phyloP scores from a whole-genome alignment of 2,113 vertebrate genomes.

The Marcusenius ussheri region DNA sequence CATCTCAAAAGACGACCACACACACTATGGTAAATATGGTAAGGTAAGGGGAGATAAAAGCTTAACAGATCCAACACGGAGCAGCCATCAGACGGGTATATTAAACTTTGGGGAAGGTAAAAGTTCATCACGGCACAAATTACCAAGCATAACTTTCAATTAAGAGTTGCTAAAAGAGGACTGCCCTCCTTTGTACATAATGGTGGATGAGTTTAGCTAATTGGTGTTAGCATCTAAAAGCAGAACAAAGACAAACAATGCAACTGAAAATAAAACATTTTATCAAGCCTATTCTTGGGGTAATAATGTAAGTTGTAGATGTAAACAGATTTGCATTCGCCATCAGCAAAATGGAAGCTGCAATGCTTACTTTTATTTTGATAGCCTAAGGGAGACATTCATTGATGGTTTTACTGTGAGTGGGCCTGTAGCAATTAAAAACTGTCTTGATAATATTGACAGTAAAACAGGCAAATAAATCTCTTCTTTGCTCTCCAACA shows the following conservation, averaged over 20 bases:
- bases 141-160: not conserved
- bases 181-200: not conserved
- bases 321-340: not conserved
- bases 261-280: not conserved
- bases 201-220: not conserved
- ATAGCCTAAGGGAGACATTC: not conserved
- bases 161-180: not conserved
- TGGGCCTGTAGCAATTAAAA: not conserved
- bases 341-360: not conserved
- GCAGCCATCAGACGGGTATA: not conserved
- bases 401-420: not conserved
- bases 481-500: conserved; percentile 1
- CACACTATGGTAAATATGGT: not conserved
- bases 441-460: not conserved
- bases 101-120: not conserved
- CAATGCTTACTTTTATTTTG: not conserved
- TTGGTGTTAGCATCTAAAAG: not conserved
- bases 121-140: not conserved
- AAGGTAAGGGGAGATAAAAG: not conserved
- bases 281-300: not conserved
- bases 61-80: not conserved
- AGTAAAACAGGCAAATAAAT: not conserved
- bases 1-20: not conserved
- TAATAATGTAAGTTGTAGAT: not conserved
- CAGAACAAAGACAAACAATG: not conserved